Percentiles rank a stretch among this genome's conserved stretches.
These are phyloP conservation scores for Austrolebias charrua DNA, from an alignment of 2,797 vertebrate genomes.

Conservation along the genomic window DNA sequence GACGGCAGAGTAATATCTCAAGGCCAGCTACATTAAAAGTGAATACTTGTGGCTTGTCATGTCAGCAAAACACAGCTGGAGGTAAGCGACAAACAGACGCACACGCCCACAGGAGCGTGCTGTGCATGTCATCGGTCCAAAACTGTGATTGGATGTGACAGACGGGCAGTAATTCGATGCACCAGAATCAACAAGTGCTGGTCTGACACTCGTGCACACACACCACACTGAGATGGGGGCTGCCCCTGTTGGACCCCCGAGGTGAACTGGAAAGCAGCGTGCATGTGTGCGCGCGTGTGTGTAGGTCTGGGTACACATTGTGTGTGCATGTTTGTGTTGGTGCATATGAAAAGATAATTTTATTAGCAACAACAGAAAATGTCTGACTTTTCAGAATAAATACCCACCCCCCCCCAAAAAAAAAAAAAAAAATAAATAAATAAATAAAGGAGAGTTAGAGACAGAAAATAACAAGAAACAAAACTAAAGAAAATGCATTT, in stretches of 20 bases:
- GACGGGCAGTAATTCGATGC: slow-evolving; percentile 80
- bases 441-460: slow-evolving; percentile 21
- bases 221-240: slow-evolving; percentile 57
- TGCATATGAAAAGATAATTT: slow-evolving; percentile 37
- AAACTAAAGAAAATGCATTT: slow-evolving; percentile 7
- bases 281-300: slow-evolving; percentile 13
- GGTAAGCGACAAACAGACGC: slow-evolving; percentile 65
- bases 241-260: slow-evolving; percentile 52
- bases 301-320: neutral
- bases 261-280: slow-evolving; percentile 53
- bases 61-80: slow-evolving; percentile 69
- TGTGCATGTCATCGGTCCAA: slow-evolving; percentile 76
- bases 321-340: slow-evolving; percentile 19
- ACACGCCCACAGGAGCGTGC: slow-evolving; percentile 72
- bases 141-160: slow-evolving; percentile 82
- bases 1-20: slow-evolving; percentile 18
- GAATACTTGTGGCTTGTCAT: slow-evolving; percentile 69
- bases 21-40: slow-evolving; percentile 54
- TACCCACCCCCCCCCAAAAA: too few relatives aligned
- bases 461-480: slow-evolving; percentile 33
- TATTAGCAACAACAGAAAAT: slow-evolving; percentile 57
- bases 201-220: slow-evolving; percentile 39
- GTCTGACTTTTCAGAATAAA: slow-evolving; percentile 40
- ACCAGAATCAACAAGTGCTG: slow-evolving; percentile 77
- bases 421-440: slow-evolving; percentile 11